A percentile compares a stretch with the other conserved stretches of the same genome.
These are phyloP conservation scores for Ammodramus savannarum DNA, from an alignment of 2,113 vertebrate genomes.

Conservation along the genomic window DNA sequence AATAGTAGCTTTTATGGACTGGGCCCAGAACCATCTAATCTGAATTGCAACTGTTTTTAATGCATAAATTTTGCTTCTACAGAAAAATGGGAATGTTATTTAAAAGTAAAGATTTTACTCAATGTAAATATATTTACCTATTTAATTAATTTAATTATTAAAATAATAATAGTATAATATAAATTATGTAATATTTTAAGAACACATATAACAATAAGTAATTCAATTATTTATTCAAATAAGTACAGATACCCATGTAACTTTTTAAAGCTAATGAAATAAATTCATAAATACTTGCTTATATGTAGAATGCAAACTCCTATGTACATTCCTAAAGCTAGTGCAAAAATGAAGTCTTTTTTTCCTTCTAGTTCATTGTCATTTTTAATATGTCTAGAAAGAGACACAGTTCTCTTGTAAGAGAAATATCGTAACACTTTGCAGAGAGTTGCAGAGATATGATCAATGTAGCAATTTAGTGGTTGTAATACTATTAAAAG, in stretches of 20 bases:
- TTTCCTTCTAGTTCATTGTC: background rate
- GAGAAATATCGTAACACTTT: constrained; percentile 34
- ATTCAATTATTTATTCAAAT: background rate
- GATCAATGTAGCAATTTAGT: constrained; percentile 43
- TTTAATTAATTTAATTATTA: background rate
- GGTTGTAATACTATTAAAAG: constrained; percentile 59
- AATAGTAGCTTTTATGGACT: constrained; percentile 6
- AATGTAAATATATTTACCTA: background rate
- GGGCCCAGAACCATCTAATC: background rate
- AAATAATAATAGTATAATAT: background rate
- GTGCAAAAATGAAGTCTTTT: background rate
- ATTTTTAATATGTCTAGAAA: background rate
- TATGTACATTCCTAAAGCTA: background rate
- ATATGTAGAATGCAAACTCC: background rate
- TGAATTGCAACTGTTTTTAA: background rate
- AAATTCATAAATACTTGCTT: background rate
- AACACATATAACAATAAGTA: background rate
- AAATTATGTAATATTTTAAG: background rate
- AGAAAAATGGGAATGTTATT: background rate
- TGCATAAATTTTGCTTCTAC: background rate
- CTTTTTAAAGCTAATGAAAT: background rate
- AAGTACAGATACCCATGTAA: background rate
- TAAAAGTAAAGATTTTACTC: background rate
- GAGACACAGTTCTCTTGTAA: background rate
- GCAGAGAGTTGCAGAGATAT: constrained; percentile 10